These are phyloP conservation scores for Girardinus metallicus DNA, from an alignment of 2,797 vertebrate genomes.

Conservation along the genomic window DNA sequence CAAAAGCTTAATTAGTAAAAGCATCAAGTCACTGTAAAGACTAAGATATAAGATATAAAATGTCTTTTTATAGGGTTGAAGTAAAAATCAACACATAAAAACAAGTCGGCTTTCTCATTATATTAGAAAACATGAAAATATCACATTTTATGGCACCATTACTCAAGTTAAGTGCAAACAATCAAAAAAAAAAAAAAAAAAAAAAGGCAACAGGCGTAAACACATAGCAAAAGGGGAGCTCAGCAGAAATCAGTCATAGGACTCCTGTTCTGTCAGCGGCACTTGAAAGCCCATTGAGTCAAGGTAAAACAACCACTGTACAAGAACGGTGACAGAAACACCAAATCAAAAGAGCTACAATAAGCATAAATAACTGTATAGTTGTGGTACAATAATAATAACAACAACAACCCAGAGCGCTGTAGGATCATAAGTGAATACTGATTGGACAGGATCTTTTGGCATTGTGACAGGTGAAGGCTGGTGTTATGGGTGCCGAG, in stretches of 20 bases:
- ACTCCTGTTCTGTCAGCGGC: slow-evolving; percentile 14
- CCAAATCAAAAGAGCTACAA: slow-evolving; percentile 29
- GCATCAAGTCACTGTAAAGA: not conserved
- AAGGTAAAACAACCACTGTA: slow-evolving; percentile 26
- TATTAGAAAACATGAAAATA: slow-evolving; percentile 31
- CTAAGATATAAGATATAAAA: slow-evolving; percentile 11
- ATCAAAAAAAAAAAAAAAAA: slow-evolving; percentile 40
- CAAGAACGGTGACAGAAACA: slow-evolving; percentile 10
- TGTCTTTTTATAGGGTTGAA: slow-evolving; percentile 23
- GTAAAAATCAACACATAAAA: slow-evolving; percentile 31
- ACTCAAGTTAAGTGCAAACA: slow-evolving; percentile 66
- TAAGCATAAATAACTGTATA: slow-evolving; percentile 46
- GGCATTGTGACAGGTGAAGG: slow-evolving; percentile 40
- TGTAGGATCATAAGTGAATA: slow-evolving; percentile 25
- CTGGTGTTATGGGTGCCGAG: slow-evolving; percentile 9
- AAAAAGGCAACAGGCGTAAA: slow-evolving; percentile 41
- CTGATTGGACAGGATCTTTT: slow-evolving; percentile 23
- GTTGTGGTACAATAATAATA: slow-evolving; percentile 3
- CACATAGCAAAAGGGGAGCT: slow-evolving; percentile 9
- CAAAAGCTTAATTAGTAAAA: slow-evolving; percentile 35
- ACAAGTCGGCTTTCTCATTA: not conserved
- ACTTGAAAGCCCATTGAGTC: slow-evolving; percentile 8
- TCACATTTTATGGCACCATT: slow-evolving; percentile 34
- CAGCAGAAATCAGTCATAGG: slow-evolving; percentile 20
- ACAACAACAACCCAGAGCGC: not conserved